A percentile compares a stretch with the other conserved stretches of the same genome.
These are phyloP conservation scores for Pherbina coryleti DNA, from an alignment of 2,888 invertebrate species.

Conservation along the genomic window DNA sequence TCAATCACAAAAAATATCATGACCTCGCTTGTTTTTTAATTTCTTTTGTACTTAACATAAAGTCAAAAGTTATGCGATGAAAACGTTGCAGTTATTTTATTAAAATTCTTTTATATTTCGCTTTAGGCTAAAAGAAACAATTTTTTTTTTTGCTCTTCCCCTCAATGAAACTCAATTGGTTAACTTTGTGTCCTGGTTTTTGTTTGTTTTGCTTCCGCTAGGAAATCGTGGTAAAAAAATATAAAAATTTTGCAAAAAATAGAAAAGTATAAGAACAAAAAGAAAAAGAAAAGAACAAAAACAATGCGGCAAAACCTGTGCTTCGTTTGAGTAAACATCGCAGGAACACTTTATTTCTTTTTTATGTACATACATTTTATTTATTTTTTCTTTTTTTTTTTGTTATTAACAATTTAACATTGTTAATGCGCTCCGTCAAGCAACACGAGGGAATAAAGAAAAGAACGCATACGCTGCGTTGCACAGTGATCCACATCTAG, in stretches of 20 bases:
- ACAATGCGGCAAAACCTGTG: neutral
- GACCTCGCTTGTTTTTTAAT: too few species aligned
- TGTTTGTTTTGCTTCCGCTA: neutral
- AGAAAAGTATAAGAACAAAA: too few species aligned
- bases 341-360: neutral
- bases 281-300: neutral
- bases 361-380: neutral
- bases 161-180: too few species aligned
- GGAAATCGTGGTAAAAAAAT: too few species aligned
- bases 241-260: too few species aligned
- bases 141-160: neutral
- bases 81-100: too few species aligned
- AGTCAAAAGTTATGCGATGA: too few species aligned
- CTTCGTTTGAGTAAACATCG: neutral
- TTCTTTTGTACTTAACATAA: too few species aligned
- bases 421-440: slow-evolving; percentile 63
- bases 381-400: slow-evolving; percentile 24
- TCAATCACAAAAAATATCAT: too few species aligned
- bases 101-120: neutral
- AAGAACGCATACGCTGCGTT: slow-evolving; percentile 1
- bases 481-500: neutral
- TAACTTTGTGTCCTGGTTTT: neutral
- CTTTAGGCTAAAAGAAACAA: neutral
- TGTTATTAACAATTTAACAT: slow-evolving; percentile 60
- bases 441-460: slow-evolving; percentile 48